phyloP scores from a whole-genome alignment of 2,113 vertebrate genomes.

The Callorhinus ursinus region DNA sequence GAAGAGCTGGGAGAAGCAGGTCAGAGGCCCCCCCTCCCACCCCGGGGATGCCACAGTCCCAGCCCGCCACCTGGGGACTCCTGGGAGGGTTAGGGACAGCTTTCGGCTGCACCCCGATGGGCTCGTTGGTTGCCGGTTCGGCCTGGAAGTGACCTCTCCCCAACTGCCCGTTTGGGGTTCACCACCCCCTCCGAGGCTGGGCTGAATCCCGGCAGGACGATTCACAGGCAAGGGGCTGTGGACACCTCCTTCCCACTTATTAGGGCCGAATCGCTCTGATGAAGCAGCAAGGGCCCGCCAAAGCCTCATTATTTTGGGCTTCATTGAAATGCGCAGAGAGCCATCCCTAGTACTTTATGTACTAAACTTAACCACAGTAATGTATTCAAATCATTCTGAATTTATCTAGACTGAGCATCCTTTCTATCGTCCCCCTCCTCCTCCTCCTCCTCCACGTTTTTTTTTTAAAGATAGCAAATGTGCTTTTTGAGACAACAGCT shows the following conservation, averaged over 20 bases:
- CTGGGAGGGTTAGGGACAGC: background rate
- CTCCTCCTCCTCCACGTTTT: slow-evolving; percentile 54
- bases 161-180: background rate
- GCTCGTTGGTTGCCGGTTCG: background rate
- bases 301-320: slow-evolving; percentile 69
- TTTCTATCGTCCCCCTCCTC: slow-evolving; percentile 27
- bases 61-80: rapidly evolving
- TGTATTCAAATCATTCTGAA: slow-evolving; percentile 77
- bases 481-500: slow-evolving; percentile 56
- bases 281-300: slow-evolving; percentile 47
- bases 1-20: background rate
- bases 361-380: slow-evolving; percentile 79
- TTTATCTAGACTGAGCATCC: slow-evolving; percentile 66
- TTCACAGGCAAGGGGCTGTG: slow-evolving; percentile 2
- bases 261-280: slow-evolving; percentile 57
- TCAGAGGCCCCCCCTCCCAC: background rate
- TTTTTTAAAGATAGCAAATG: slow-evolving; percentile 60
- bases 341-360: slow-evolving; percentile 67
- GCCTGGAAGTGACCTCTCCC: background rate
- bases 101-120: background rate
- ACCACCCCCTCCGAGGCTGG: background rate
- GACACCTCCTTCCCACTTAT: slow-evolving; percentile 53
- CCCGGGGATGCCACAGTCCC: rapidly evolving
- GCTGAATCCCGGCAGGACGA: background rate
- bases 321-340: slow-evolving; percentile 77